Evolutionary conservation across 2,113 vertebrate species (phyloP), one percentile per base, ranked within the genome.

Genomic region (Cavia porcellus): DNA sequence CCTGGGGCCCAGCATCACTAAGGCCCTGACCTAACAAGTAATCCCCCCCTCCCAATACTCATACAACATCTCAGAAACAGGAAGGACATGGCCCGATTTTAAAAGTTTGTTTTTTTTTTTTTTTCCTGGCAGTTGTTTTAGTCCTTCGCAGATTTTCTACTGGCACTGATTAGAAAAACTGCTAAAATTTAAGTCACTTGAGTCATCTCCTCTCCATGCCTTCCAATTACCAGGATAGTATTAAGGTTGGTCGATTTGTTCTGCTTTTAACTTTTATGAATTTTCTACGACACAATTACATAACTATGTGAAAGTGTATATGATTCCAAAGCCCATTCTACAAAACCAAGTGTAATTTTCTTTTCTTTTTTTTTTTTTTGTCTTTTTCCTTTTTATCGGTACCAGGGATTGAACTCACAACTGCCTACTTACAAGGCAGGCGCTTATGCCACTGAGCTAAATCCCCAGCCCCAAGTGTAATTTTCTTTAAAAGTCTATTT

Each of bases 211-310:
- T 79, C 30, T 94, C 79, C 64, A 11, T 45, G 22, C 77, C 50
- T 70, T 61, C 52, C 66, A 77, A n/a, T 32, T 92, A 55, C 25
- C 12, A 8, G 55, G 8, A 24, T 70, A 80, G 9, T 66, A 81
- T 68, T 74, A 75, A 94, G 55, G 30, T 83, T 47, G 94, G 22
- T 28, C 68, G 57, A 95, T 85, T 95, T 70, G 75, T 52, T 88
- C 66, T 97, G 25, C 32, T 79, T 93, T 90, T 82, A 87, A 87
- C 52, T 90, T 95, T 77, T 66, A 94, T 72, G 32, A 52, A 47
- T 35, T 89, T 93, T 96, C 77, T 92, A 95, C 42, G 57, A 70
- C 42, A 86, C 74, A 92, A 82, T 87, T 92, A 83, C 81, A 86
- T 74, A 86, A 82, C 57, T 75, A 82, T 38, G 45, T 80, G 85